Conservation (phyloP, 92 coral and sea anemone species). For the Heteractis magnifica region DNA sequence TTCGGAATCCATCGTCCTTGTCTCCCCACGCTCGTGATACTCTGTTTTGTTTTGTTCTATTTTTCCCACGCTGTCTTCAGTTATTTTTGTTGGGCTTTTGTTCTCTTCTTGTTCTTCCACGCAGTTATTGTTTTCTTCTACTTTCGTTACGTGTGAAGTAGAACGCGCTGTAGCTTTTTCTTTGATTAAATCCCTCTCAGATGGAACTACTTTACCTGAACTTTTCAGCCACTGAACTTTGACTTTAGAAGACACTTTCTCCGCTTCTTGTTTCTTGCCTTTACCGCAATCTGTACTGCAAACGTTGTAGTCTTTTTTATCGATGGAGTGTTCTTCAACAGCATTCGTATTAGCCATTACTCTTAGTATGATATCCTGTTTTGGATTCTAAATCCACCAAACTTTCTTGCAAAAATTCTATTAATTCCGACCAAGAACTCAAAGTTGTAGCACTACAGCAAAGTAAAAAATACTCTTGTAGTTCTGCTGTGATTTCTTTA, state of each 20-base stretch:
- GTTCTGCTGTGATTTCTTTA: neutral
- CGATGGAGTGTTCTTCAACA: neutral
- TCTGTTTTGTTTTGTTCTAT: slow-evolving; percentile 10
- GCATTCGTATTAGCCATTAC: neutral
- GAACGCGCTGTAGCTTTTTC: neutral
- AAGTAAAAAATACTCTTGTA: neutral
- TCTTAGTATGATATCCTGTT: neutral
- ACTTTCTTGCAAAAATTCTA: neutral
- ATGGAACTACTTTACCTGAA: slow-evolving; percentile 28
- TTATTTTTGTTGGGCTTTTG: neutral
- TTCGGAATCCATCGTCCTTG: neutral
- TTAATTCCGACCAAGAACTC: neutral
- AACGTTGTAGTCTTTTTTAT: neutral
- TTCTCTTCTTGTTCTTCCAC: neutral
- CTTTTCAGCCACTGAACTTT: slow-evolving; percentile 36
- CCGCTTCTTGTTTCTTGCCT: neutral
- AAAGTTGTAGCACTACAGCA: neutral
- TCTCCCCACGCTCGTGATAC: neutral
- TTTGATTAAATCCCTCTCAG: neutral
- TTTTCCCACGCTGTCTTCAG: neutral
- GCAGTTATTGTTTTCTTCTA: slow-evolving; percentile 10
- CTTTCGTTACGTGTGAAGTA: neutral
- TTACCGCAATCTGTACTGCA: neutral
- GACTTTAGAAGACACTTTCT: slow-evolving; percentile 10
- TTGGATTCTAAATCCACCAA: neutral